Conservation (phyloP, 2,113 vertebrate genomes). For the Cavia porcellus region DNA sequence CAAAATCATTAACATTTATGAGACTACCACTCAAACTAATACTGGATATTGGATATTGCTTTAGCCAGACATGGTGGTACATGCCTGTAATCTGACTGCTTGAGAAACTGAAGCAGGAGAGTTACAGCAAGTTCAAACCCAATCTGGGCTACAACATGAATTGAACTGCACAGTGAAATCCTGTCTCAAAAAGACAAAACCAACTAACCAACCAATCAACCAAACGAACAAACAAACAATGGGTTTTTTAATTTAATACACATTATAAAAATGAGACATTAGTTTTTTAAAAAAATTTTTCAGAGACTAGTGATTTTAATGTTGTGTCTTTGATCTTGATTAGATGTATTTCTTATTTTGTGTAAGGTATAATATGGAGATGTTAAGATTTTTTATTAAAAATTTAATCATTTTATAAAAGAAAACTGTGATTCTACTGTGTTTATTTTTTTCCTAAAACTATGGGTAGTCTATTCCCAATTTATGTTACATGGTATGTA, state of each 20-base stretch:
- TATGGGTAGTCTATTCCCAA: not conserved
- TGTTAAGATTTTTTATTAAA: not conserved
- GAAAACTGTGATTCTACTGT: conserved; percentile 36
- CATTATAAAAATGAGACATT: not conserved
- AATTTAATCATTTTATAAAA: conserved; percentile 35
- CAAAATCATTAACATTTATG: not conserved
- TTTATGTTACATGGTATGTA: not conserved
- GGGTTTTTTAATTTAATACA: not conserved
- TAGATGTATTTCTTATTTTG: not conserved
- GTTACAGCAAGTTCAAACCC: not conserved
- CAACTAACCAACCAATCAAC: no score
- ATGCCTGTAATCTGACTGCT: not conserved
- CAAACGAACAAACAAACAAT: no score
- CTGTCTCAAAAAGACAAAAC: not conserved
- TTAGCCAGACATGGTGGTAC: not conserved
- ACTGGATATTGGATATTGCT: not conserved
- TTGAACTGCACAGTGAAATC: not conserved
- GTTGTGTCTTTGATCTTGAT: not conserved
- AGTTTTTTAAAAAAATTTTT: not conserved
- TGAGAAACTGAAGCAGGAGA: not conserved
- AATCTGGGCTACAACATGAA: no score
- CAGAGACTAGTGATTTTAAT: not conserved
- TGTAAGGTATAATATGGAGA: not conserved
- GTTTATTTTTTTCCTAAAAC: conserved; percentile 1
- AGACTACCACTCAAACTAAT: not conserved